Base-by-base conservation (phyloP, 1,140 invertebrate genomes). In the Cotesia typhae region DNA sequence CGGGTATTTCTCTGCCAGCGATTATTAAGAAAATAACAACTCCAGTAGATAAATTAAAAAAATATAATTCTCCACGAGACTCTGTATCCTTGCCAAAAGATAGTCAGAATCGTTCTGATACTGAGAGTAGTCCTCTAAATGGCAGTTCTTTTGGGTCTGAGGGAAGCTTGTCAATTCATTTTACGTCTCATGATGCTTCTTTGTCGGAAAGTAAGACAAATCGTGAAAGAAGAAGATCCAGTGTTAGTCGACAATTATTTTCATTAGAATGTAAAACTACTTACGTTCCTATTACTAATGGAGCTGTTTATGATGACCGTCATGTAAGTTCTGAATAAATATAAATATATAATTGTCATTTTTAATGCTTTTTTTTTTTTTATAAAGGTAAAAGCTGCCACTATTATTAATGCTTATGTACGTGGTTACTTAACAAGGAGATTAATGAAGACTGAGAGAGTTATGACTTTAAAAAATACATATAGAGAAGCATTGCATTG, bases 371-470 rank as follows among this genome's bases (percentile, higher is more conserved):
- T 71, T 20, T 38, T 55, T 17, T 73, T 60, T 12, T 10, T 71
- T 36, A 78, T 83, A 35, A 72, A 92, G 90, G 82, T 88, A 14
- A 82, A 81, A 59, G 92, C 92, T n/a, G 91, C 90, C 41, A 90
- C 88, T 47, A 86, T 87, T 63, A 91, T 96, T 69, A 91, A 91
- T 74, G 94, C 95, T 28, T 89, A 89, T 78, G 91, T 89, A n/a
- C 92, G 90, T 80, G 95, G 95, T 2, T 96, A 91, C 83, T 86
- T 96, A 67, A 91, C 92, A 38, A 89, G 95, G 55, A 89, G 94
- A 73, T 86, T 96, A 52, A 90, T 96, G 83, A 88, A 86, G 67
- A 95, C 94, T 1, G 93, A 94, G 79, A 92, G 92, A 77, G 92
- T 96, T 3, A 92, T 94, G 81, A 87, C 88, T 51, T 89, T 95